Percentiles rank a stretch among this genome's conserved stretches.
Conservation (phyloP, 2,113 vertebrate species). For the Tylochromis polylepis region DNA sequence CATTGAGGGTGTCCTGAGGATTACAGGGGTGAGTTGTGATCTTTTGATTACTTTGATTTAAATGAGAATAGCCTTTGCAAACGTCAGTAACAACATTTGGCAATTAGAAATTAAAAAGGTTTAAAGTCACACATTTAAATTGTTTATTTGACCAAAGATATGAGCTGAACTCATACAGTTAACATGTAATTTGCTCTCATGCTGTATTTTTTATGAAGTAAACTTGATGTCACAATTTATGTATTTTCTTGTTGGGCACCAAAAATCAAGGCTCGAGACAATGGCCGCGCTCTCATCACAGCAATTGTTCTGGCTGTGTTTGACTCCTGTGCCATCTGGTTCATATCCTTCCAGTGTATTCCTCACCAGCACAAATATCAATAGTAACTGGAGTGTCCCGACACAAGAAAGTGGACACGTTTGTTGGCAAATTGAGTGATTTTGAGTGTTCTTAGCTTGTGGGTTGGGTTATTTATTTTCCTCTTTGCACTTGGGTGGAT, state of each 20-base stretch:
- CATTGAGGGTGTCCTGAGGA: slow-evolving; percentile 81
- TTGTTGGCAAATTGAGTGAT: neutral
- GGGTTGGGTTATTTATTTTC: neutral
- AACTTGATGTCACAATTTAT: slow-evolving; percentile 4
- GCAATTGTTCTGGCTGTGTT: slow-evolving; percentile 77
- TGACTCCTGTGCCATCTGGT: slow-evolving; percentile 81
- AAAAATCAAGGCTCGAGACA: slow-evolving; percentile 72
- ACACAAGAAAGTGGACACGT: neutral
- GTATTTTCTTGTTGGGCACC: neutral
- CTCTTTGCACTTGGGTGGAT: slow-evolving; percentile 16
- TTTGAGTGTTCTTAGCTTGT: neutral
- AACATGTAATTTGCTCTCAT: neutral
- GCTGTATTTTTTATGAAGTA: neutral
- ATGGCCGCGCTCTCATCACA: slow-evolving; percentile 72
- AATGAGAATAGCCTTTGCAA: neutral
- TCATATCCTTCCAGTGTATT: slow-evolving; percentile 81
- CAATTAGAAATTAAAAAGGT: neutral
- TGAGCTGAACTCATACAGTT: neutral
- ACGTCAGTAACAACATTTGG: neutral
- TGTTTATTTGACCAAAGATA: neutral
- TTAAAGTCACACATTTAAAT: neutral
- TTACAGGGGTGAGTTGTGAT: slow-evolving; percentile 78
- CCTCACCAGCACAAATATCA: neutral
- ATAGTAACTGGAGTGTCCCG: neutral
- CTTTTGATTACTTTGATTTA: neutral